Base-by-base conservation (phyloP, 2,888 invertebrate species). In the Plemyria rubiginata region DNA sequence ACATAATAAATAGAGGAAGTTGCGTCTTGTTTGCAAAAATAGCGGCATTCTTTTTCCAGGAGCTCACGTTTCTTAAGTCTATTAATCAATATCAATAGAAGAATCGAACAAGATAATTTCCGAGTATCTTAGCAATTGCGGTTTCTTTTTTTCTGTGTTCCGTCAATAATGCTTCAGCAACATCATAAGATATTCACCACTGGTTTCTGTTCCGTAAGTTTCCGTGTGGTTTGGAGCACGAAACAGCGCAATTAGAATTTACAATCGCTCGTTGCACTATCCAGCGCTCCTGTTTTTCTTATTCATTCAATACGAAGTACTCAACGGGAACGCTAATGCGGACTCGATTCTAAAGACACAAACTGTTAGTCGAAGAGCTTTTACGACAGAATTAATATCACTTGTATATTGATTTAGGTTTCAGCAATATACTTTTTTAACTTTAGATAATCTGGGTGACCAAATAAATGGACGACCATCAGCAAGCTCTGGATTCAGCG, bases 161-260 rank as follows among this genome's bases (percentile, higher is more conserved):
- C 11, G 0, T 40, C 29, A 22, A 16, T 45, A n/a, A 50, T 11
- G 15, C 15, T 6, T 43, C 13, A 48, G 29, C 36, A 12, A n/a
- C 22, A 28, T 45, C 29, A 41, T 28, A 12, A 41, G 40, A 49
- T 48, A 48, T 11, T 8, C 22, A 50, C 46, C 7, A 3, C 50
- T 40, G 36, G 45, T 57, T 60, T 36, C 8, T 54, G 29, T 7
- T n/a, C 12, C 46, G 3, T 15, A 72, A 70, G 71, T 71, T 75
- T 72, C 70, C 71, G 70, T 75, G 74, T 61, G 74, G 75, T 73
- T 71, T 68, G 71, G 70, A 73, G 71, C 67, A 73, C 79, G 67
- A 70, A 61, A 60, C 54, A 70, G 60, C 72, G 28, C 78, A 81
- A 81, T 82, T 80, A 82, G 70, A 80, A 78, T 78, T 78, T 78